Percentiles rank a stretch among this genome's conserved stretches.
Evolutionary conservation across 2,113 vertebrate species (phyloP).

Genomic region (Rhinichthys klamathensis): DNA sequence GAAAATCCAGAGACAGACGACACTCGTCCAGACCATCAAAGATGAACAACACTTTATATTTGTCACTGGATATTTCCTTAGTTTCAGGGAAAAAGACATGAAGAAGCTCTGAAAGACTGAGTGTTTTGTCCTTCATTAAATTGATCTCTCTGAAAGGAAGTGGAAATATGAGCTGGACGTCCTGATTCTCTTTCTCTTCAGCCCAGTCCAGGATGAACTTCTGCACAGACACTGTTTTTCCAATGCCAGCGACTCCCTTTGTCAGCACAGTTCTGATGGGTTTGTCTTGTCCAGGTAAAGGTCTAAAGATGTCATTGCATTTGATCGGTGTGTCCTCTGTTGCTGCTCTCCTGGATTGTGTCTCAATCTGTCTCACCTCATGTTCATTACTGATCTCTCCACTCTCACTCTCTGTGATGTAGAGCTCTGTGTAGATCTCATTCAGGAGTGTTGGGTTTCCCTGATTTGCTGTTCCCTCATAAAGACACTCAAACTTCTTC

Average conservation of each 20-base stretch:
- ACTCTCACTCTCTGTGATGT: constrained; percentile 34
- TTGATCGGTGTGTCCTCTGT: background rate
- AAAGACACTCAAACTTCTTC: background rate
- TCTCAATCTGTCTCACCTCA: constrained; percentile 47
- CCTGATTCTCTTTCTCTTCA: background rate
- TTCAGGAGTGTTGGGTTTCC: constrained; percentile 31
- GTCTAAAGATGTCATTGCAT: background rate
- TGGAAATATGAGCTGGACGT: background rate
- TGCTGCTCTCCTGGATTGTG: background rate
- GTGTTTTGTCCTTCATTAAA: background rate
- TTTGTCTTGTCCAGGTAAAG: constrained; percentile 11
- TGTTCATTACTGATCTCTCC: constrained; percentile 13
- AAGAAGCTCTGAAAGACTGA: background rate
- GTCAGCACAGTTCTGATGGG: background rate
- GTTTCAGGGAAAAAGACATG: background rate
- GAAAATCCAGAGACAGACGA: background rate
- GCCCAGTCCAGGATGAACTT: constrained; percentile 10
- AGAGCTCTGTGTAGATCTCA: constrained; percentile 49
- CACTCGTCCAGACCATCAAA: background rate
- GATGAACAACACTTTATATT: background rate
- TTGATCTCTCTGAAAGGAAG: background rate
- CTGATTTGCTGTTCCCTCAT: background rate
- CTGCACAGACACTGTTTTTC: background rate
- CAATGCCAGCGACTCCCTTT: constrained; percentile 3
- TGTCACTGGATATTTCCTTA: background rate